Evolutionary conservation across 2,888 invertebrate species (phyloP).

Genomic region (Diplazon laetatorius): DNA sequence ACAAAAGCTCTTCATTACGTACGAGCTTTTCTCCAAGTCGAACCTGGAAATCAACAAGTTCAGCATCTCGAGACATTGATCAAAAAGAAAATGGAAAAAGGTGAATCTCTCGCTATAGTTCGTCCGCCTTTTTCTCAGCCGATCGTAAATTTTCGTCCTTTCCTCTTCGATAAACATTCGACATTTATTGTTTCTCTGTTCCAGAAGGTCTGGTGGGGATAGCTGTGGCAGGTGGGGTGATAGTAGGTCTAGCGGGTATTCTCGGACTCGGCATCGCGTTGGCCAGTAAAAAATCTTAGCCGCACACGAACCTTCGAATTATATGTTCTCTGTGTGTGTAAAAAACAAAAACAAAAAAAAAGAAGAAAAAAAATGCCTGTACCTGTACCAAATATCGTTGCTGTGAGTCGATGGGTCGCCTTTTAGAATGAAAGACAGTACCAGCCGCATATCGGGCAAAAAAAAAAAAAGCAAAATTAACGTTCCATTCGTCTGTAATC

Average conservation of each 20-base stretch:
- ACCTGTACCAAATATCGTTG: conserved; percentile 64
- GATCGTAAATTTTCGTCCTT: conserved; percentile 6
- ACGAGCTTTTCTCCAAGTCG: conserved; percentile 90
- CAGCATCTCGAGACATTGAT: conserved; percentile 91
- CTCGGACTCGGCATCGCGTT: conserved; percentile 93
- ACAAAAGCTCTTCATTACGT: conserved; percentile 92
- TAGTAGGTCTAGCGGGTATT: conserved; percentile 91
- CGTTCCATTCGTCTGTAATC: conserved; percentile 28
- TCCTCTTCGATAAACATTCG: conserved; percentile 47
- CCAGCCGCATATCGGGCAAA: conserved; percentile 47
- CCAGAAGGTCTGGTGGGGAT: conserved; percentile 93
- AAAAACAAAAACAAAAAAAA: conserved; percentile 30
- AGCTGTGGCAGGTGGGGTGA: conserved; percentile 94
- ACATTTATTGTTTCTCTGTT: conserved; percentile 75
- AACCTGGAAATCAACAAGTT: conserved; percentile 95
- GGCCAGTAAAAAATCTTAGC: conserved; percentile 82
- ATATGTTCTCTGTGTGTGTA: conserved; percentile 30
- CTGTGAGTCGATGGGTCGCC: conserved; percentile 45
- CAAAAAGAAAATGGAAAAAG: conserved; percentile 94
- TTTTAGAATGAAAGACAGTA: conserved; percentile 37
- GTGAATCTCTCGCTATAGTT: conserved; percentile 74
- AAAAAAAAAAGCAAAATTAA: too few relatives aligned
- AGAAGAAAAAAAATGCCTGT: conserved; percentile 57
- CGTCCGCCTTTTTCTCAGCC: not conserved
- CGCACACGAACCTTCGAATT: conserved; percentile 25